These are phyloP conservation scores for Caenorhabditis brenneri DNA, from an alignment of 1,140 invertebrate genomes.

Conservation along the genomic window DNA sequence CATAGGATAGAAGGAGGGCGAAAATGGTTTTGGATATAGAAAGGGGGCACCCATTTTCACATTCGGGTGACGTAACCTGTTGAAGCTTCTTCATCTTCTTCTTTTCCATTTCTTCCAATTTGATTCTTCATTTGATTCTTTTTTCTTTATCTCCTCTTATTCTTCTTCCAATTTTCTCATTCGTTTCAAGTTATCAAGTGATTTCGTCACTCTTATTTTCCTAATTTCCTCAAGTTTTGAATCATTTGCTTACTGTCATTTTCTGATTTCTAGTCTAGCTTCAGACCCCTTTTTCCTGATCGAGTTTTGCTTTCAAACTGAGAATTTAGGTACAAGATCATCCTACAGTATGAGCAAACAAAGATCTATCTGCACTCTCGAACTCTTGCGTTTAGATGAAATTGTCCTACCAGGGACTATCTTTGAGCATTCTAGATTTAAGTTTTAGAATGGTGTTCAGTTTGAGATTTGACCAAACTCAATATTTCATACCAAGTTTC, in stretches of 20 bases:
- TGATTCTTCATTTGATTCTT: constrained; percentile 29
- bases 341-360: too few species aligned
- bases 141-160: background rate
- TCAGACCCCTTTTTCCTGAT: too few species aligned
- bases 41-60: background rate
- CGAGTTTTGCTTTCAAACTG: too few species aligned
- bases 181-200: background rate
- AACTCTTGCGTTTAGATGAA: too few species aligned
- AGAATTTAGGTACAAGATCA: too few species aligned
- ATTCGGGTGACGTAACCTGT: constrained; percentile 42
- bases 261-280: background rate
- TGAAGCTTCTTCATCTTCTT: constrained; percentile 4
- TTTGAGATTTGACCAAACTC: too few species aligned
- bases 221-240: background rate
- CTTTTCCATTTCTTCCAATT: constrained; percentile 15
- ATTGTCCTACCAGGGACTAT: too few species aligned
- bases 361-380: too few species aligned
- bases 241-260: background rate
- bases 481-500: too few species aligned
- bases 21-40: background rate
- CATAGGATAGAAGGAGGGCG: background rate
- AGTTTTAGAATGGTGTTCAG: too few species aligned
- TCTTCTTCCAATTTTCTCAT: background rate
- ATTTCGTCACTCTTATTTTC: background rate
- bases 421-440: too few species aligned